Conservation (phyloP, 2,113 vertebrate genomes). For the Caretta caretta region DNA sequence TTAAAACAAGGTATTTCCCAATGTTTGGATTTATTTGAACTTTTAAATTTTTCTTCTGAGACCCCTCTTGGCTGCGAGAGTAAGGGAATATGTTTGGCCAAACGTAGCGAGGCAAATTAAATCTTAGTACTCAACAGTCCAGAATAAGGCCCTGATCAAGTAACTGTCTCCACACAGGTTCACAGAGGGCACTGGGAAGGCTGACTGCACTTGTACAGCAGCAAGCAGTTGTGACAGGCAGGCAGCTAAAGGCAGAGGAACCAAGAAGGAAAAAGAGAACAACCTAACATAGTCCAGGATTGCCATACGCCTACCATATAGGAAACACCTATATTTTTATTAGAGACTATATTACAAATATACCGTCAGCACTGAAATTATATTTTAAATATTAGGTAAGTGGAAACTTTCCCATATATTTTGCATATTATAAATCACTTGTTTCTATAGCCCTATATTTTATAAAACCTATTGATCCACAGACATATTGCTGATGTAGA, state of each 20-base stretch:
- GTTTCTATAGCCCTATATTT: constrained; percentile 64
- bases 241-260: background rate
- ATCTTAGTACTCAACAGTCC: background rate
- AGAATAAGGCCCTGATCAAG: background rate
- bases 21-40: background rate
- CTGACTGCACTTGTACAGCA: background rate
- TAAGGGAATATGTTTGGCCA: background rate
- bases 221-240: background rate
- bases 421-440: constrained; percentile 26
- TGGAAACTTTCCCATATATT: constrained; percentile 50
- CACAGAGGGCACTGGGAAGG: background rate
- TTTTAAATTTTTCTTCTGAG: background rate
- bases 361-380: constrained; percentile 42
- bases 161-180: background rate
- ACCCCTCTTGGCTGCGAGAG: background rate
- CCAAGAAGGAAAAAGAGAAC: background rate
- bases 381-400: constrained; percentile 52
- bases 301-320: background rate
- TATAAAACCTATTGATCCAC: constrained; percentile 26
- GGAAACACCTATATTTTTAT: constrained; percentile 61
- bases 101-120: background rate
- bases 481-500: constrained; percentile 9
- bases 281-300: background rate
- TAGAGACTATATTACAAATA: constrained; percentile 47
- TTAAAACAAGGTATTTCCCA: background rate